phyloP scores from a whole-genome alignment of 2,888 invertebrate genomes.

The Mesorhabditis belari region DNA sequence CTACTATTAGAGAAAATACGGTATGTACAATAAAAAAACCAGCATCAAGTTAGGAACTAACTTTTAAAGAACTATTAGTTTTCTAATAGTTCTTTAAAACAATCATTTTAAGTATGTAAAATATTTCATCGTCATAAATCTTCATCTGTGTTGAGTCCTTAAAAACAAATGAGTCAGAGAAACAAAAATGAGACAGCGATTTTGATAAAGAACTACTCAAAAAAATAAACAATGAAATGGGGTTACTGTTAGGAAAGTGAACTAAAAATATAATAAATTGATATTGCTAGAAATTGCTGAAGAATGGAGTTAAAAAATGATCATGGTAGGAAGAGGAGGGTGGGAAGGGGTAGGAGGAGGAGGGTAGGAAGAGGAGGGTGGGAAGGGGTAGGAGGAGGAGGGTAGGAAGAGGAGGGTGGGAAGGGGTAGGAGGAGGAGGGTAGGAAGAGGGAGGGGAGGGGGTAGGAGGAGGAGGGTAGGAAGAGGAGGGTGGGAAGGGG shows the following conservation, averaged over 20 bases:
- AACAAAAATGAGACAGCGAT: background rate
- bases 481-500: background rate
- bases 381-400: background rate
- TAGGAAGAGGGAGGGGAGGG: background rate
- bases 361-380: background rate
- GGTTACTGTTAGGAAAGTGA: constrained; percentile 8
- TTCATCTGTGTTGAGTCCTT: too few species aligned
- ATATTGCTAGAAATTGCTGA: too few species aligned
- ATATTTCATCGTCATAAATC: too few species aligned
- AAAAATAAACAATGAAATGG: background rate
- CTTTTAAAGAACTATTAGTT: too few species aligned
- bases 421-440: background rate
- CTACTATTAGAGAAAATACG: too few species aligned
- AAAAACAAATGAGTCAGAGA: background rate
- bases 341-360: background rate
- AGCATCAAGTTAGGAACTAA: too few species aligned
- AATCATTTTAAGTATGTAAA: background rate
- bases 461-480: background rate
- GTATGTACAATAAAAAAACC: too few species aligned
- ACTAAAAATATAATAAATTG: too few species aligned
- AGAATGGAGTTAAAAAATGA: background rate
- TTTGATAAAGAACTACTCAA: background rate
- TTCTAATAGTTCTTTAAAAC: too few species aligned
- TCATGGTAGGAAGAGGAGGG: background rate
- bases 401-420: background rate